Evolutionary conservation across 2,888 invertebrate genomes (phyloP).

Genomic region (Drosophila neonasuta): DNA sequence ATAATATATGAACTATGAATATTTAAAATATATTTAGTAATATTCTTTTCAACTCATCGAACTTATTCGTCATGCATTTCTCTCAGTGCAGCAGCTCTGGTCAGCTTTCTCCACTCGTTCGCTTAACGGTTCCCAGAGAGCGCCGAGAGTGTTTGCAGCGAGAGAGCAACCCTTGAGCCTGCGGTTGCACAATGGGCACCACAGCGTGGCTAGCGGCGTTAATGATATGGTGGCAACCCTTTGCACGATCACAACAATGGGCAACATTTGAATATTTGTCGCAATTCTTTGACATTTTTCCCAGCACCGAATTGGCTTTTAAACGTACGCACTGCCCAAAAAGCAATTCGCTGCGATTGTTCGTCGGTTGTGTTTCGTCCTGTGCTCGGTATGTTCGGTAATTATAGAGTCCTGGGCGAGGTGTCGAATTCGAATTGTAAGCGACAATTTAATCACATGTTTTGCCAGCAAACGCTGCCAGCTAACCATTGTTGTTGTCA

Average conservation of each 20-base stretch:
- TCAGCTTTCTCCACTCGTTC: conserved; percentile 21
- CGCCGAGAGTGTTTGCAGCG: neutral
- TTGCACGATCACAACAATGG: conserved; percentile 57
- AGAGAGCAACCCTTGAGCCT: conserved; percentile 49
- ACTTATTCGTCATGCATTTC: neutral
- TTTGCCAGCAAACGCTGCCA: conserved; percentile 49
- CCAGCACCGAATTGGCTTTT: conserved; percentile 62
- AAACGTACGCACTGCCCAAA: neutral
- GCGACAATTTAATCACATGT: conserved; percentile 73
- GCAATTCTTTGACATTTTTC: conserved; percentile 47
- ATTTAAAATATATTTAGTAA: neutral
- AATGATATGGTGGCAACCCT: conserved; percentile 78
- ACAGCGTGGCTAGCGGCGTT: conserved; percentile 74
- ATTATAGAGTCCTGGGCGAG: conserved; percentile 59
- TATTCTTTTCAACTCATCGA: neutral
- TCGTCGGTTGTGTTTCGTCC: conserved; percentile 44
- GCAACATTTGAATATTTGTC: conserved; percentile 68
- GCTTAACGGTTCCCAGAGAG: conserved; percentile 47
- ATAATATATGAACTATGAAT: too few species aligned
- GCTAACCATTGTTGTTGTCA: conserved; percentile 40
- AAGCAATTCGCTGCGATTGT: conserved; percentile 38
- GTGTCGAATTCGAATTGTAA: conserved; percentile 71
- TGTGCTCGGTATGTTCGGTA: conserved; percentile 31
- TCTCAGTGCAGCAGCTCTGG: conserved; percentile 37
- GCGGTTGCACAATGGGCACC: conserved; percentile 75